A percentile compares a stretch with the other conserved stretches of the same genome.
These are phyloP conservation scores for Myotis planiceps DNA, from an alignment of 2,797 vertebrate genomes.

Conservation along the genomic window DNA sequence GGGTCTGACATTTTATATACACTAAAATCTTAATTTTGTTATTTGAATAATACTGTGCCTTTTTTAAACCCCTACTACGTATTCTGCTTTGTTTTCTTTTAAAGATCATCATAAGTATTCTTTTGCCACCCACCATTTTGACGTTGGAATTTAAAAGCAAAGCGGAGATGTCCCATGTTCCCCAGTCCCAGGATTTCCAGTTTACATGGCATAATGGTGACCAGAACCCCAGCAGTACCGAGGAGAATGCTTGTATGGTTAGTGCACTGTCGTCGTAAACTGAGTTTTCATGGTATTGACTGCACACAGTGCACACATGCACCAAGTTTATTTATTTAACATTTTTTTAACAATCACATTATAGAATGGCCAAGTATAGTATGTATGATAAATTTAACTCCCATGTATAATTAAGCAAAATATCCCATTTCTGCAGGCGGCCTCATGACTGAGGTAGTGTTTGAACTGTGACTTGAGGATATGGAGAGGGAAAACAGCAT, in stretches of 20 bases:
- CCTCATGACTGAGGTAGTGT: not conserved
- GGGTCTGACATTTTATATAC: not conserved
- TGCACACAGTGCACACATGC: not conserved
- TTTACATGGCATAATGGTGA: constrained; percentile 88
- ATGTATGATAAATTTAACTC: not conserved
- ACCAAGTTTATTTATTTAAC: not conserved
- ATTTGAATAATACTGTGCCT: not conserved
- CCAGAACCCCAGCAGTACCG: constrained; percentile 70
- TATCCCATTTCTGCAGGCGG: not conserved
- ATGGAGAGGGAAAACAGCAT: not conserved
- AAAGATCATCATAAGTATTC: constrained; percentile 95
- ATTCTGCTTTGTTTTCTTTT: constrained; percentile 59
- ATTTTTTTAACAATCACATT: not conserved
- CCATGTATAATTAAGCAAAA: not conserved
- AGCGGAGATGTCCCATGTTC: constrained; percentile 98
- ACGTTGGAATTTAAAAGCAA: constrained; percentile 98
- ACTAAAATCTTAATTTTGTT: not conserved
- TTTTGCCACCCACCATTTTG: constrained; percentile 94
- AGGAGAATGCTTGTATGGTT: constrained; percentile 79
- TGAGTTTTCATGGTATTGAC: not conserved
- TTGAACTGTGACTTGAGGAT: not conserved
- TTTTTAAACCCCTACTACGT: not conserved
- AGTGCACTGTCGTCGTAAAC: constrained; percentile 57
- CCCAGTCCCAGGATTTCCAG: constrained; percentile 93
- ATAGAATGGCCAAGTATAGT: not conserved